phyloP scores from a whole-genome alignment of 2,113 vertebrate genomes.

The Psettodes erumei region DNA sequence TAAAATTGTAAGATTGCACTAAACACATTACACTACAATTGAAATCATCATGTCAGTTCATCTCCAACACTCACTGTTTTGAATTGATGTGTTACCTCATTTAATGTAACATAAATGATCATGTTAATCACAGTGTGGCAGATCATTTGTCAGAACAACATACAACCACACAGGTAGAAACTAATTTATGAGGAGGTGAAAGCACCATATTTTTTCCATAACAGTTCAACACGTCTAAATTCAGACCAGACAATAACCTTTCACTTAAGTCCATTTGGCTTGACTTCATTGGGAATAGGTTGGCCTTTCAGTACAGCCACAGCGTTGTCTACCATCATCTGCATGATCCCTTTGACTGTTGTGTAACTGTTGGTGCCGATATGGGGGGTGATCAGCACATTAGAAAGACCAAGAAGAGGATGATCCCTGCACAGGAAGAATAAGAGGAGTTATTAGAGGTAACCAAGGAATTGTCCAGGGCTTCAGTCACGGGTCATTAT shows the following conservation, averaged over 20 bases:
- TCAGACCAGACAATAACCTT: neutral
- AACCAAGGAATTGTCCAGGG: neutral
- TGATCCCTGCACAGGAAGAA: slow-evolving; percentile 65
- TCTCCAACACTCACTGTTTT: neutral
- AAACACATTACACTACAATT: too few relatives aligned
- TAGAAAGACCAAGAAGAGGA: slow-evolving; percentile 71
- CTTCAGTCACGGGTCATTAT: too few relatives aligned
- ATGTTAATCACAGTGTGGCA: neutral
- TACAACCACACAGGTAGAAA: neutral
- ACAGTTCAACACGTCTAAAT: neutral
- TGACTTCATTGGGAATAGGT: slow-evolving; percentile 69
- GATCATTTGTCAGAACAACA: neutral
- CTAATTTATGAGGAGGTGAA: neutral
- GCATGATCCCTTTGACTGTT: slow-evolving; percentile 48
- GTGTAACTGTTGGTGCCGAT: slow-evolving; percentile 54
- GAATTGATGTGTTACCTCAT: neutral
- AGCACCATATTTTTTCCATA: neutral
- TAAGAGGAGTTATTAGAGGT: neutral
- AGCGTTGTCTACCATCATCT: slow-evolving; percentile 67
- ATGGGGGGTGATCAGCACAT: slow-evolving; percentile 74
- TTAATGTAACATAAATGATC: neutral
- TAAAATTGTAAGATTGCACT: neutral
- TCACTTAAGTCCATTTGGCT: slow-evolving; percentile 20
- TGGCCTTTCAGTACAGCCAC: slow-evolving; percentile 67
- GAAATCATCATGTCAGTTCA: neutral